A percentile compares a stretch with the other conserved stretches of the same genome.
Evolutionary conservation across 2,888 invertebrate species (phyloP).

Genomic region (Chymomyza fuscimana): DNA sequence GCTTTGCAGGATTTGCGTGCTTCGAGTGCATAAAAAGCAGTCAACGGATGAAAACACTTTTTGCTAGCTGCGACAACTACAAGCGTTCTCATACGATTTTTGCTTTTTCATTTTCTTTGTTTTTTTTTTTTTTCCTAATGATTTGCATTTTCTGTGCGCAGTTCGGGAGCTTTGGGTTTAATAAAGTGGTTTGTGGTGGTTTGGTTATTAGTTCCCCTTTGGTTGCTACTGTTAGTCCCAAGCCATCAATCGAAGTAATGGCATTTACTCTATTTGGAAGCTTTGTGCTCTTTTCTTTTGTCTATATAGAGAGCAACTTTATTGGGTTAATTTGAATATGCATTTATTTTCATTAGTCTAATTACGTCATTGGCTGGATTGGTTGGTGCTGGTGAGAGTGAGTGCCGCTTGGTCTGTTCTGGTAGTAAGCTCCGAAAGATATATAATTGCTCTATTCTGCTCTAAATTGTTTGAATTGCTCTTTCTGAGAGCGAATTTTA

Average conservation of each 20-base stretch:
- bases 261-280: slow-evolving; percentile 13
- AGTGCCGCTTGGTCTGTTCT: slow-evolving; percentile 6
- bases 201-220: neutral
- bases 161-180: neutral
- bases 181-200: neutral
- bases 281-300: slow-evolving; percentile 10
- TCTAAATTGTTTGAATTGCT: too few species aligned
- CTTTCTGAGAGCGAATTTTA: too few species aligned
- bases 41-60: slow-evolving; percentile 54
- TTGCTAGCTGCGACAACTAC: slow-evolving; percentile 14
- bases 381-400: slow-evolving; percentile 14
- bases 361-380: slow-evolving; percentile 41
- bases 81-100: slow-evolving; percentile 32
- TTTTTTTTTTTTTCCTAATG: neutral
- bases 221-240: neutral
- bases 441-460: too few species aligned
- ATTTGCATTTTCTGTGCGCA: slow-evolving; percentile 23
- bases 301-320: slow-evolving; percentile 65
- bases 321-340: slow-evolving; percentile 70
- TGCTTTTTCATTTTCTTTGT: slow-evolving; percentile 21
- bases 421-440: too few species aligned
- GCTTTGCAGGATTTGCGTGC: slow-evolving; percentile 20
- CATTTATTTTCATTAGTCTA: slow-evolving; percentile 71
- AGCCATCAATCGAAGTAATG: slow-evolving; percentile 31
- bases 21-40: slow-evolving; percentile 27